Base-by-base conservation (phyloP, 2,888 invertebrate species). In the Amiota minor region DNA sequence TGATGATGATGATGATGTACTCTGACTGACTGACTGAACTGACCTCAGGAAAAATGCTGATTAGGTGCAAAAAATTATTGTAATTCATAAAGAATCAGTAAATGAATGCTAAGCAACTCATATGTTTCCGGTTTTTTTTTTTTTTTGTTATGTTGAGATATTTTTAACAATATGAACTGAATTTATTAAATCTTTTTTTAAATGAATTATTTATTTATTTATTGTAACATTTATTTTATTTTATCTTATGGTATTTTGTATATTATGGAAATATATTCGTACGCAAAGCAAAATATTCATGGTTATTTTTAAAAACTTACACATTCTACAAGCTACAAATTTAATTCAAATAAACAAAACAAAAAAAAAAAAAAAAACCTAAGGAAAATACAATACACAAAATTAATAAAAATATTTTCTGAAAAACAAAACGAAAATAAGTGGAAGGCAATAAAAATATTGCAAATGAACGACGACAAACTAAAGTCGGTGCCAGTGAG, bases 291-390 rank as follows among this genome's bases (percentile, higher is more conserved):
- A 35, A 35, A 35, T 50, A 9, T 59, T 59, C 18, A 20, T 18
- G 59, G 78, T 75, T 83, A 83, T 83, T 84, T 83, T 78, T 88
- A 88, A 88, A 85, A 83, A 86, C 88, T 88, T 88, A 88, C 87
- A 89, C 87, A 88, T 88, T 88, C 89, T 88, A 88, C 85, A 87
- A 35, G 35, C 2, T 35, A 35, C 35, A 35, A 35, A 35, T 35
- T 35, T 35, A 35, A 35, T 35, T 35, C 74, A 78, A 77, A 75
- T 69, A 72, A 75, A 74, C 74, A 70, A 73, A 74, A 73, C 11
- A 67, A 62, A 20, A 62, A 23, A 45, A 64, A 49, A 23, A 62
- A 55, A 35, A 35, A 49, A 70, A 70, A 23, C 2, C 18, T 45
- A 70, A 23, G 45, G 18, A 53, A 20, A 61, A 61, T 35, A 35